phyloP scores from a whole-genome alignment of 1,140 invertebrate genomes.

The Eurosta solidaginis region DNA sequence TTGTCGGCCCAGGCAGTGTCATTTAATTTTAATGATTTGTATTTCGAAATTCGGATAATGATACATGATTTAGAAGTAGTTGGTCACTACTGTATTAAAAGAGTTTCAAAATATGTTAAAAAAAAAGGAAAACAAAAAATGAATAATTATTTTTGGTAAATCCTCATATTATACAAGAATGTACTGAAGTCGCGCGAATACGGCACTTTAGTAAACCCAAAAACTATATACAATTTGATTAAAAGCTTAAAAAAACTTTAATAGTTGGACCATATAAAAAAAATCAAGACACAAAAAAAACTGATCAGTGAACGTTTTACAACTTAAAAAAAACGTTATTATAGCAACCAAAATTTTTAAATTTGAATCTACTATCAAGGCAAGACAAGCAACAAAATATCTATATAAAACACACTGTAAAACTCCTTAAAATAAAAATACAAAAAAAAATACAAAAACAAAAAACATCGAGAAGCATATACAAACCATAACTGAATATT shows the following conservation, averaged over 20 bases:
- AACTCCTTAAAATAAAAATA: background rate
- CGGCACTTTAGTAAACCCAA: background rate
- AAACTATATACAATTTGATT: too few species aligned
- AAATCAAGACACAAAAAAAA: background rate
- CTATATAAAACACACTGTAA: background rate
- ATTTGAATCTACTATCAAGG: too few species aligned
- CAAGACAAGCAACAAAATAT: background rate
- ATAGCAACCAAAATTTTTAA: background rate
- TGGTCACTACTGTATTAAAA: too few species aligned
- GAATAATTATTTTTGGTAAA: background rate
- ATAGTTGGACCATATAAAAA: too few species aligned
- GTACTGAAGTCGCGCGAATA: background rate
- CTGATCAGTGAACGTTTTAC: slow-evolving; percentile 9
- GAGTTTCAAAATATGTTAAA: background rate
- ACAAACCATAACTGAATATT: background rate
- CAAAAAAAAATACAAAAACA: too few species aligned
- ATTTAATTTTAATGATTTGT: too few species aligned
- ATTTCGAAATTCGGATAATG: too few species aligned
- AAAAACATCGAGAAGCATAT: background rate
- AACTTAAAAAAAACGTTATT: slow-evolving; percentile 1
- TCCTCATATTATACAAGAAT: background rate
- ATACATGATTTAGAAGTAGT: too few species aligned
- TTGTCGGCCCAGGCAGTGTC: too few species aligned
- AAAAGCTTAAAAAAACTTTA: too few species aligned
- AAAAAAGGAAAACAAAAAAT: background rate